Conservation (phyloP, 2,797 vertebrate species). For the Florisuga fusca region DNA sequence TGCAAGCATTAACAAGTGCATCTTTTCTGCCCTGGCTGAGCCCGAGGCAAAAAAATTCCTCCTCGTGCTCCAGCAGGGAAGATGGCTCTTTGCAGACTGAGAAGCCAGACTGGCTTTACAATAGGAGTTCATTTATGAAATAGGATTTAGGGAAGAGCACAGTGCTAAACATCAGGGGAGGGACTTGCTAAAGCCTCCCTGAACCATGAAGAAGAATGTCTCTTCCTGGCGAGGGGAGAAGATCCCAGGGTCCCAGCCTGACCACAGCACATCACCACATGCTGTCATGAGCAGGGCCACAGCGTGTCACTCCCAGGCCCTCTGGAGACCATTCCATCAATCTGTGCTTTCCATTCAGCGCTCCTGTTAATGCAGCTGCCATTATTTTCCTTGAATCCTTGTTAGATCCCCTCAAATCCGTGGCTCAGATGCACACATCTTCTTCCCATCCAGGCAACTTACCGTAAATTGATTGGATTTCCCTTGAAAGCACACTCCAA, state of each 20-base stretch:
- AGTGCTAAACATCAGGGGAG: neutral
- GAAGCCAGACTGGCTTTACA: neutral
- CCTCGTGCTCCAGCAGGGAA: neutral
- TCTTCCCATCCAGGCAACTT: neutral
- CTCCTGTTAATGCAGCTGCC: rapidly evolving
- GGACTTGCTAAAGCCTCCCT: neutral
- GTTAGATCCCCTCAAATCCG: neutral
- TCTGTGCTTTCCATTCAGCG: rapidly evolving
- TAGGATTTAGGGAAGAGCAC: neutral
- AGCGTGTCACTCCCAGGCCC: neutral
- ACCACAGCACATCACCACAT: neutral
- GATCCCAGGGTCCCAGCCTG: neutral
- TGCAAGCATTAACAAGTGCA: neutral
- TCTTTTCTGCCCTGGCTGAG: neutral
- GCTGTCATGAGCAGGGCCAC: neutral
- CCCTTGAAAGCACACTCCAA: neutral
- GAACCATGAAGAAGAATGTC: rapidly evolving
- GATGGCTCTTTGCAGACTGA: neutral
- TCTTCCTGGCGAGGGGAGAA: neutral
- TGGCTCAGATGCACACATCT: rapidly evolving
- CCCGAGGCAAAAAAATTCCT: neutral
- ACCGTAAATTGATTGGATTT: rapidly evolving
- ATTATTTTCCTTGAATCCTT: neutral
- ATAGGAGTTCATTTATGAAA: neutral
- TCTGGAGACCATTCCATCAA: neutral